A percentile compares a stretch with the other conserved stretches of the same genome.
These are phyloP conservation scores for Glandiceps talaboti DNA, from an alignment of 53 echinoderm and acorn worm genomes.

Conservation along the genomic window DNA sequence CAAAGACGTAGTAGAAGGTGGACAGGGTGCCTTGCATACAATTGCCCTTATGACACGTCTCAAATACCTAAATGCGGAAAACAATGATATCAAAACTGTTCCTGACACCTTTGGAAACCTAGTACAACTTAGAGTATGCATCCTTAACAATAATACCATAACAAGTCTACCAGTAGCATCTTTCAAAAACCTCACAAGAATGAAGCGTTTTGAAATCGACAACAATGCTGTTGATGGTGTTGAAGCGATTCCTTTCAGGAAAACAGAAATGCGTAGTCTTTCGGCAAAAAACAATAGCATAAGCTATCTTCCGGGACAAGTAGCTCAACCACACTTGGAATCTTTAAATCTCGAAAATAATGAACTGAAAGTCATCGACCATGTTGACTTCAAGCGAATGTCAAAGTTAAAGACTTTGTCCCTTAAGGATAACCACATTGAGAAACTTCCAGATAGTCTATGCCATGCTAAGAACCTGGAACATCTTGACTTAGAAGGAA, in stretches of 20 bases:
- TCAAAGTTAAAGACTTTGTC: not conserved
- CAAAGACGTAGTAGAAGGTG: not conserved
- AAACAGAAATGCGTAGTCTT: not conserved
- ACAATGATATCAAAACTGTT: not conserved
- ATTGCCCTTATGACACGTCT: not conserved
- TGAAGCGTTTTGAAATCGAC: not conserved
- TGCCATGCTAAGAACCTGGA: not conserved
- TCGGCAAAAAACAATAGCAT: not conserved
- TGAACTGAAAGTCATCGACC: not conserved
- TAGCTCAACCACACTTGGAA: not conserved
- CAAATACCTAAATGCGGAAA: not conserved
- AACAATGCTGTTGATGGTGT: not conserved
- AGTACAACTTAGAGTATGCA: not conserved
- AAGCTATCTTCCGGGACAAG: not conserved
- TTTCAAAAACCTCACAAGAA: not conserved
- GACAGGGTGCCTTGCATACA: not conserved
- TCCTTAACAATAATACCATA: not conserved
- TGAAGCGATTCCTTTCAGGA: not conserved
- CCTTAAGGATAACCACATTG: not conserved
- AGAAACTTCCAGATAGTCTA: not conserved
- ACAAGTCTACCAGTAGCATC: not conserved
- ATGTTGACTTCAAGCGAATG: not conserved
- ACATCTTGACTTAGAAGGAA: not conserved
- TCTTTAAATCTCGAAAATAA: not conserved
- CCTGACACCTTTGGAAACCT: not conserved